phyloP scores from a whole-genome alignment of 2,888 invertebrate species.

The Hoplodrina blanda region DNA sequence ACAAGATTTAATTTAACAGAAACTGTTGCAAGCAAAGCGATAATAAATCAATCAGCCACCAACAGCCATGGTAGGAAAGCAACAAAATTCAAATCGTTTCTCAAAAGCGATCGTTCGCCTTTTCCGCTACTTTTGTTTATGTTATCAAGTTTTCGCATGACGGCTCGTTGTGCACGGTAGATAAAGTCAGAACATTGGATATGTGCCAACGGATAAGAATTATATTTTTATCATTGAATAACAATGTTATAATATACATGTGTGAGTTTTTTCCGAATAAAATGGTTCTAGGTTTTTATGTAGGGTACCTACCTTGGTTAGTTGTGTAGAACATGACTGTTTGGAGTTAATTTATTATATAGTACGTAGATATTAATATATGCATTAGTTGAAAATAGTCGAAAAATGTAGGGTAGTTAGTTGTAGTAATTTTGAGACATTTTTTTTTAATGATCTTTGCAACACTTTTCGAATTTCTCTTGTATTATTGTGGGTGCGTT shows the following conservation, averaged over 20 bases:
- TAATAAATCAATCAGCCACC: constrained; percentile 33
- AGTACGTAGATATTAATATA: no score
- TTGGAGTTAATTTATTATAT: no score
- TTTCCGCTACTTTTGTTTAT: constrained; percentile 65
- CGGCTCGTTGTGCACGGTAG: constrained; percentile 69
- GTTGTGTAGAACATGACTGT: no score
- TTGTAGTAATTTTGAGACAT: no score
- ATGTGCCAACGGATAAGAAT: constrained; percentile 77
- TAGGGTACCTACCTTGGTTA: not conserved
- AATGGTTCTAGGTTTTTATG: constrained; percentile 35
- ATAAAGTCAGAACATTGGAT: constrained; percentile 76
- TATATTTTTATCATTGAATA: constrained; percentile 77
- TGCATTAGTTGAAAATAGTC: no score
- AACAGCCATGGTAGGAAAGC: constrained; percentile 1
- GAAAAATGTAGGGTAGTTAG: no score
- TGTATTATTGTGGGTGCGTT: no score
- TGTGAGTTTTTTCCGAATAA: constrained; percentile 65
- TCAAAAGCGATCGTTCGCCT: constrained; percentile 42
- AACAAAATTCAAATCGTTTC: constrained; percentile 57
- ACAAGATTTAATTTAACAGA: not conserved
- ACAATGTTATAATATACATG: constrained; percentile 57
- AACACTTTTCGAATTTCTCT: no score
- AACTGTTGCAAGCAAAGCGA: constrained; percentile 3
- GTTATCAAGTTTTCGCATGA: constrained; percentile 78
- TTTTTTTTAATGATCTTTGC: no score